Base-by-base conservation (phyloP, 2,113 vertebrate genomes). In the Lethenteron camtschaticum region DNA sequence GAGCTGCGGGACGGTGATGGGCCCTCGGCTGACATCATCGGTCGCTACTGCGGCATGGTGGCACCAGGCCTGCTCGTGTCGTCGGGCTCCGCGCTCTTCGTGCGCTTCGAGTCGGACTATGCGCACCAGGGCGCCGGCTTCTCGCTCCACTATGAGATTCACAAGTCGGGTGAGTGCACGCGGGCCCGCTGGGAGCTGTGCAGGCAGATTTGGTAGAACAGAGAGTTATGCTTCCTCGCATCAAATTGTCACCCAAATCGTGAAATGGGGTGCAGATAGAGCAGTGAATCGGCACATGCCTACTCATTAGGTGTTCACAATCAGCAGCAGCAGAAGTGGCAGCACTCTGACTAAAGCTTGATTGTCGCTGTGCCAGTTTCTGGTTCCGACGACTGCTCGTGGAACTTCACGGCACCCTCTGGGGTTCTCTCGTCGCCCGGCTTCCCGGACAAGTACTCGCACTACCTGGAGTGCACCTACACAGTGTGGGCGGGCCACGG, bases 111-210 rank as follows among this genome's bases (percentile, higher is more conserved):
- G 8, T 96, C 94, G 0, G 94, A 99, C 79, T 99, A 96, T 0
- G 92, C 89, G n/a, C 85, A 95, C 75, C 92, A 99, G 78, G 90
- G 90, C 60, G 91, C 92, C 0, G 94, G 94, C 72, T 99, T 99
- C 79, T 97, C 90, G 1, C 83, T 99, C 72, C 90, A 92, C 76
- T 99, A 99, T 0, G 94, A 99, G 80, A 95, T 99, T 84, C 90
- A 84, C 78, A 95, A 92, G 79, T 96, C 92, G 70, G 92, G 94
- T 96, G 71, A 82, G 81, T 75, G 41, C 41, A 41, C 2, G 41
- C 41, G 41, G 41, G 41, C 41, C 41, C 5, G 41, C 41, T 41
- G 41, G 6, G 41, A 41, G 41, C 41, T 41, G 41, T 41, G 41
- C 41, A 41, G 41, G 41, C 41, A 41, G 41, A 41, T 41, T 41